These are phyloP conservation scores for Spongilla lacustris DNA, from an alignment of 37 sponge, comb jelly and placozoan species.

Conservation along the genomic window DNA sequence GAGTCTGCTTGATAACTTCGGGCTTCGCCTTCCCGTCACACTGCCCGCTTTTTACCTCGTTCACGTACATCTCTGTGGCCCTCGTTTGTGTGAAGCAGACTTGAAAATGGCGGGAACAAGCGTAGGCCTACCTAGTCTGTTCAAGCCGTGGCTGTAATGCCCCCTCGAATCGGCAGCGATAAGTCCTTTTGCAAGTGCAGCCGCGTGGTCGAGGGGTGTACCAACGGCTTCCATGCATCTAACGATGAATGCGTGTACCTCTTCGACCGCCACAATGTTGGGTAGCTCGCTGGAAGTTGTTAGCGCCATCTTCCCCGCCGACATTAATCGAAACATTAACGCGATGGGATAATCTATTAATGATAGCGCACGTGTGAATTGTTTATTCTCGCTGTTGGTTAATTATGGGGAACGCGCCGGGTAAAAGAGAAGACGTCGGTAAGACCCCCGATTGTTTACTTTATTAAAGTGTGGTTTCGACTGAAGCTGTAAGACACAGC, in stretches of 20 bases:
- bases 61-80: conserved; percentile 77
- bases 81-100: not conserved
- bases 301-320: not conserved
- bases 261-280: conserved; percentile 41
- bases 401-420: conserved; percentile 43
- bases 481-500: not conserved
- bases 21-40: conserved; percentile 81
- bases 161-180: conserved; percentile 85
- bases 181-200: conserved; percentile 73
- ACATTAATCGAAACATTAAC: not conserved
- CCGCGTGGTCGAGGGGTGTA: conserved; percentile 36
- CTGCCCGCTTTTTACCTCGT: conserved; percentile 51
- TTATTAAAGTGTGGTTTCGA: no score
- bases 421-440: conserved; percentile 17
- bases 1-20: conserved; percentile 65
- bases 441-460: not conserved
- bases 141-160: conserved; percentile 95
- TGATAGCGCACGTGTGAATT: not conserved
- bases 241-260: conserved; percentile 57
- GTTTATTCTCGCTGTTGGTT: not conserved
- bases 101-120: not conserved
- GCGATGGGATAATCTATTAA: not conserved
- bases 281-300: not conserved
- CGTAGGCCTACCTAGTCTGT: conserved; percentile 74
- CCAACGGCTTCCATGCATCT: conserved; percentile 64